Percentiles rank a stretch among this genome's conserved stretches.
These are phyloP conservation scores for Acanthurus tractus DNA, from an alignment of 2,797 vertebrate genomes.

Conservation along the genomic window DNA sequence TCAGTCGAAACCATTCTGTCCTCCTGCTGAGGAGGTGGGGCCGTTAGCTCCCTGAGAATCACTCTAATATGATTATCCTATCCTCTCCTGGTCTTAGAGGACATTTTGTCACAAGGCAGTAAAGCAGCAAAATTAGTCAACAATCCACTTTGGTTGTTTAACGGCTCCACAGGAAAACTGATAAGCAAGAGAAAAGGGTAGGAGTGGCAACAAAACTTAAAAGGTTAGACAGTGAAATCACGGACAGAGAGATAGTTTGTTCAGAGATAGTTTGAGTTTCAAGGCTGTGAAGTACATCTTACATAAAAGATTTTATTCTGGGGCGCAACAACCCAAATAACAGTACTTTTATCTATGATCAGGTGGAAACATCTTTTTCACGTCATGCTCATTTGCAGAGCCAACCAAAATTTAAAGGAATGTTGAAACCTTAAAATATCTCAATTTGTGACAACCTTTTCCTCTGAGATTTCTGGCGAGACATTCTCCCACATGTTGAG, in stretches of 20 bases:
- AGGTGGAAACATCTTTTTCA: conserved; percentile 23
- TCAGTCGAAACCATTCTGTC: conserved; percentile 32
- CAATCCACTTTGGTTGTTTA: conserved; percentile 46
- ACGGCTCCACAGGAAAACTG: conserved; percentile 30
- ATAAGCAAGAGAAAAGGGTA: background rate
- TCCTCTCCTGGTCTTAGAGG: conserved; percentile 43
- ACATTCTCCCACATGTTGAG: conserved; percentile 76
- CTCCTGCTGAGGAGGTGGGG: conserved; percentile 35
- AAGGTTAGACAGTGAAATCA: conserved; percentile 17
- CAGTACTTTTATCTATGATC: conserved; percentile 24
- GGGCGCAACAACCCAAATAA: conserved; percentile 3
- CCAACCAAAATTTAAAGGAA: conserved; percentile 44
- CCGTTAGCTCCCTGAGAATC: conserved; percentile 58
- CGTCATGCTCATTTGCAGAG: conserved; percentile 11
- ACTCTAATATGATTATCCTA: conserved; percentile 68
- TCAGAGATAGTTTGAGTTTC: conserved; percentile 10
- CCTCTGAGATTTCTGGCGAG: conserved; percentile 67
- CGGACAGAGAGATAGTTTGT: background rate
- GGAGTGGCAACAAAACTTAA: conserved; percentile 1
- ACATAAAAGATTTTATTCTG: conserved; percentile 18
- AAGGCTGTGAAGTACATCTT: conserved; percentile 1
- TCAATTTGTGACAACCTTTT: conserved; percentile 62
- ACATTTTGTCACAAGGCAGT: conserved; percentile 57
- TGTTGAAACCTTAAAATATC: conserved; percentile 66
- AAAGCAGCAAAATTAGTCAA: conserved; percentile 54